Percentiles rank a stretch among this genome's conserved stretches.
Conservation (phyloP, 2,113 vertebrate genomes). For the Actenoides lindsayi region DNA sequence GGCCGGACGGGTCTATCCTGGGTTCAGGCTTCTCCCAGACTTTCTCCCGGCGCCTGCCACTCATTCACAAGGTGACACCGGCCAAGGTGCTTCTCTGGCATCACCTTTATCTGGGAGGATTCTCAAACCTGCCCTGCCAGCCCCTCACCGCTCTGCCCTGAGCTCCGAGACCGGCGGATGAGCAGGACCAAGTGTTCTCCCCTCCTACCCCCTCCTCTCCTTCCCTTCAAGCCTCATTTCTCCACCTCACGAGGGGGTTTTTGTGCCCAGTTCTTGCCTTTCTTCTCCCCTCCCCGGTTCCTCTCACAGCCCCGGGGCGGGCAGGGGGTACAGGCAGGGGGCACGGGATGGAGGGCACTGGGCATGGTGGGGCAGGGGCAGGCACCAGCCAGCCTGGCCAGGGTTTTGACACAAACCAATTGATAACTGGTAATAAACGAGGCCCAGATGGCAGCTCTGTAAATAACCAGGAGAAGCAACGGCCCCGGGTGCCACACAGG, state of each 20-base stretch:
- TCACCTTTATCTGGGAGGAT: rapidly evolving
- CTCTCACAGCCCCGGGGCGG: neutral
- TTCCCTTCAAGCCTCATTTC: neutral
- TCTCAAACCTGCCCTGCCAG: neutral
- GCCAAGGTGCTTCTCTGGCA: neutral
- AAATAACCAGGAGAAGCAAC: neutral
- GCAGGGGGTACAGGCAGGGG: neutral
- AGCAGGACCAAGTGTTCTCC: neutral
- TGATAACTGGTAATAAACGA: neutral
- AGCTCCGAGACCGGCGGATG: rapidly evolving
- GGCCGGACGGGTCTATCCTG: neutral
- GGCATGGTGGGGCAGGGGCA: neutral
- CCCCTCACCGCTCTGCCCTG: neutral
- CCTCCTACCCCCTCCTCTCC: neutral
- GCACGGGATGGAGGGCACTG: neutral
- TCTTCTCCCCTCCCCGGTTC: too few relatives aligned
- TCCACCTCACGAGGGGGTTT: neutral
- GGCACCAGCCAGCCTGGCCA: neutral
- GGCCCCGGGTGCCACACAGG: neutral
- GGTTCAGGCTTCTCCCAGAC: neutral
- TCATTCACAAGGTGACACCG: rapidly evolving
- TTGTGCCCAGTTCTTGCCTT: rapidly evolving
- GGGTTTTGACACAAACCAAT: neutral
- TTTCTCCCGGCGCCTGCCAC: neutral
- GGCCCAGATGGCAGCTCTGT: neutral